Evolutionary conservation across 2,888 invertebrate species (phyloP).

Genomic region (Andricus quercusramuli): DNA sequence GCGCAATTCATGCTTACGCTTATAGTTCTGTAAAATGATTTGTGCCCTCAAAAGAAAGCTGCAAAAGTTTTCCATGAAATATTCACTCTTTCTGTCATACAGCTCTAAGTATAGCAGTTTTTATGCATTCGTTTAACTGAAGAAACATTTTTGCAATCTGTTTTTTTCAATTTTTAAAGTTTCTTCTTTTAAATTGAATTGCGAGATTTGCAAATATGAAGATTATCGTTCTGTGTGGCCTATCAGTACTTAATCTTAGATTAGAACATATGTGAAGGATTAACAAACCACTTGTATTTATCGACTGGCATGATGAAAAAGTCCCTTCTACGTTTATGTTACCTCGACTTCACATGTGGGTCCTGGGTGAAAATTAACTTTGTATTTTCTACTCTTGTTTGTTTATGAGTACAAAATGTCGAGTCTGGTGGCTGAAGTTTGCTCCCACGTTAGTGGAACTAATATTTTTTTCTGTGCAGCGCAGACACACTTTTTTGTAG

Average conservation of each 20-base stretch:
- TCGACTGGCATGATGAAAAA: background rate
- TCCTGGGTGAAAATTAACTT: conserved; percentile 18
- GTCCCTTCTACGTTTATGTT: background rate
- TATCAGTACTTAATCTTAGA: background rate
- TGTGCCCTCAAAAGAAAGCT: background rate
- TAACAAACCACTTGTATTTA: background rate
- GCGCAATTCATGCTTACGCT: background rate
- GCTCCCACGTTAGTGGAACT: conserved; percentile 47
- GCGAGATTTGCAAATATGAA: background rate
- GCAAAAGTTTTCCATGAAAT: conserved; percentile 1
- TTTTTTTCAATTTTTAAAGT: background rate
- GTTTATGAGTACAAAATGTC: conserved; percentile 46
- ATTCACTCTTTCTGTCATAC: background rate
- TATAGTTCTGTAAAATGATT: conserved; percentile 1
- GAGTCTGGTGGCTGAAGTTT: conserved; percentile 43
- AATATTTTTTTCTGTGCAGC: conserved; percentile 42
- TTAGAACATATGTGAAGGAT: background rate
- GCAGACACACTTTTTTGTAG: background rate
- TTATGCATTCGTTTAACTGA: background rate
- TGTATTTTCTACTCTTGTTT: conserved; percentile 19
- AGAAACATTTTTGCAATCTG: background rate
- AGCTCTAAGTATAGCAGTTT: background rate
- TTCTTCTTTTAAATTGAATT: background rate
- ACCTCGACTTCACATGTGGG: conserved; percentile 38
- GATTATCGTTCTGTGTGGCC: too few relatives aligned